Conservation (phyloP, 1,140 invertebrate genomes). For the Anthonomus grandis region DNA sequence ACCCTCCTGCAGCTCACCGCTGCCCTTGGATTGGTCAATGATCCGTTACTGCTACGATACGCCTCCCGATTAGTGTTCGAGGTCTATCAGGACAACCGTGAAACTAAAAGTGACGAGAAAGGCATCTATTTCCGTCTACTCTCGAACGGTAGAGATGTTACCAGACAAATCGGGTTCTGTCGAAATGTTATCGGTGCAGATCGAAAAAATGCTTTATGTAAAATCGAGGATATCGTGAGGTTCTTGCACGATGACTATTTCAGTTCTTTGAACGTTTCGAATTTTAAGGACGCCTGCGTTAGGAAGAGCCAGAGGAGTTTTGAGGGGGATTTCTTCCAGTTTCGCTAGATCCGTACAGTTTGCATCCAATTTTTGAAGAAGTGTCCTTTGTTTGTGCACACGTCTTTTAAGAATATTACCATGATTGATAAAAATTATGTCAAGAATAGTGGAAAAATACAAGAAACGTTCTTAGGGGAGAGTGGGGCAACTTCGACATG, state of each 20-base stretch:
- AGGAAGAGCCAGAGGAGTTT: conserved; percentile 3
- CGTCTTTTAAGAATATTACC: too few species aligned
- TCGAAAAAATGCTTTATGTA: conserved; percentile 65
- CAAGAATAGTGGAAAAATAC: too few species aligned
- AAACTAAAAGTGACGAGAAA: conserved; percentile 50
- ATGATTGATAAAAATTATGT: too few species aligned
- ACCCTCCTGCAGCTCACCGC: conserved; percentile 79
- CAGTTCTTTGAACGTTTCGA: conserved; percentile 71
- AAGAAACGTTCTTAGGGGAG: too few species aligned
- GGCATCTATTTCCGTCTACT: conserved; percentile 79
- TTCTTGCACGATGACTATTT: conserved; percentile 86
- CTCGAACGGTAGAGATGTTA: conserved; percentile 84
- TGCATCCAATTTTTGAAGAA: neutral
- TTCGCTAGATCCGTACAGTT: too few species aligned
- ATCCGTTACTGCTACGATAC: conserved; percentile 66
- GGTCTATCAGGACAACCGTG: conserved; percentile 58
- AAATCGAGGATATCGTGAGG: conserved; percentile 79
- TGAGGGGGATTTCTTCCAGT: conserved; percentile 15
- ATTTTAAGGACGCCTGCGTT: conserved; percentile 78
- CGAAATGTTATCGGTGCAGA: conserved; percentile 55
- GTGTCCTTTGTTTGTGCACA: too few species aligned
- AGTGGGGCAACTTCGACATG: too few species aligned
- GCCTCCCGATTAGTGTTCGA: conserved; percentile 84
- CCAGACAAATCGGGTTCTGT: conserved; percentile 78
- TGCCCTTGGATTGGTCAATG: conserved; percentile 66